phyloP scores from a whole-genome alignment of 2,113 vertebrate genomes.

The Pteruthius melanotis region DNA sequence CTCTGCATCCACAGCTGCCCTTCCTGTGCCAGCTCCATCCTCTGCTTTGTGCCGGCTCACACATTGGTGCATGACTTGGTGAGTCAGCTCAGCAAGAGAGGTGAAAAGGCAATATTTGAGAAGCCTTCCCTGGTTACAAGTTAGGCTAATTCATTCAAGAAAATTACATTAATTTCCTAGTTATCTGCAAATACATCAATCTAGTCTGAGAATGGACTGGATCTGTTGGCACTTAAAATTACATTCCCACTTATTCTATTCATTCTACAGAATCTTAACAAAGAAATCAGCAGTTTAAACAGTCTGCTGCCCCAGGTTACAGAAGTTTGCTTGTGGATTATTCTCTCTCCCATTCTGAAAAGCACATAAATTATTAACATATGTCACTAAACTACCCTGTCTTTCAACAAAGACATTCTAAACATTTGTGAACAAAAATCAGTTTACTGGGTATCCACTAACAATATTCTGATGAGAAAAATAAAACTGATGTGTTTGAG shows the following conservation, averaged over 20 bases:
- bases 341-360: neutral
- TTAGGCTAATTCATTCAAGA: neutral
- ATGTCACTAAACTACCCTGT: neutral
- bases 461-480: neutral
- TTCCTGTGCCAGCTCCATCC: neutral
- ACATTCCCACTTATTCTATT: neutral
- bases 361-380: neutral
- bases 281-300: neutral
- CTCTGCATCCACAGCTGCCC: neutral
- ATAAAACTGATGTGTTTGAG: neutral
- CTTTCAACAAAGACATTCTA: neutral
- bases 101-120: neutral
- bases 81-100: neutral
- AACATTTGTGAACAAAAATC: neutral
- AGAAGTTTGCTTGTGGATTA: neutral
- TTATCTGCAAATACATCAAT: neutral
- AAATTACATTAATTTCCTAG: neutral
- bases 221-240: neutral
- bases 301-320: neutral
- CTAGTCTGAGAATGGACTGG: neutral
- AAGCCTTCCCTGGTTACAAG: neutral
- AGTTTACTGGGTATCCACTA: neutral
- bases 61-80: fast-evolving
- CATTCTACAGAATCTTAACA: neutral
- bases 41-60: neutral